These are phyloP conservation scores for Caenorhabditis remanei DNA, from an alignment of 1,140 invertebrate genomes.

Conservation along the genomic window DNA sequence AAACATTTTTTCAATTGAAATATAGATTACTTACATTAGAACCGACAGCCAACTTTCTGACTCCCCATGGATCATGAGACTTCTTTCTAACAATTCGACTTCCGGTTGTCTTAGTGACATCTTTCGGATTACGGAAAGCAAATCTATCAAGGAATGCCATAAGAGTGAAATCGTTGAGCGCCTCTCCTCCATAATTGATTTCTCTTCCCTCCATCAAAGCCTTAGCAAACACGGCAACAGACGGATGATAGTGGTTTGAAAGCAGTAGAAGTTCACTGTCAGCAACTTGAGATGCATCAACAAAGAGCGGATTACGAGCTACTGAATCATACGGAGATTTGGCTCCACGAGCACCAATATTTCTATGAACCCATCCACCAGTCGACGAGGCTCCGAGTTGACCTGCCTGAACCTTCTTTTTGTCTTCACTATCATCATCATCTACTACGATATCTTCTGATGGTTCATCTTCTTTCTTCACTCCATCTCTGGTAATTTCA, in stretches of 20 bases:
- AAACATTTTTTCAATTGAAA: background rate
- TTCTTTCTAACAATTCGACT: conserved; percentile 72
- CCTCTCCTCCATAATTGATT: conserved; percentile 90
- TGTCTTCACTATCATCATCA: conserved; percentile 53
- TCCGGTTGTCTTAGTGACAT: conserved; percentile 82
- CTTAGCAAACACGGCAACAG: conserved; percentile 88
- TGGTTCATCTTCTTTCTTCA: conserved; percentile 70
- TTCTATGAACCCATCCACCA: conserved; percentile 58
- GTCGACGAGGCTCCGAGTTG: conserved; percentile 5
- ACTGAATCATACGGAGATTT: conserved; percentile 82
- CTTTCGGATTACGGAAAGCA: conserved; percentile 89
- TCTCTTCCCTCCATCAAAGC: conserved; percentile 83
- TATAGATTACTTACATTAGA: conserved; percentile 38
- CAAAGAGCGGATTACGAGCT: conserved; percentile 87
- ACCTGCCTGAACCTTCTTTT: conserved; percentile 51
- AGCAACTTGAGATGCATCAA: conserved; percentile 83
- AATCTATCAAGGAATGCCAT: conserved; percentile 92
- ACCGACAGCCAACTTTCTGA: conserved; percentile 52
- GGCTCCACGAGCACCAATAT: conserved; percentile 61
- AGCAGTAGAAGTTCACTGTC: conserved; percentile 85
- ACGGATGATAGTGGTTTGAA: conserved; percentile 88
- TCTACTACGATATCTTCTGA: conserved; percentile 69
- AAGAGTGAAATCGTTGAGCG: conserved; percentile 89
- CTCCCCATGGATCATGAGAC: conserved; percentile 62
- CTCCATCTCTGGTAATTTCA: conserved; percentile 49